phyloP scores from a whole-genome alignment of 2,113 vertebrate species.

The Pangasianodon gigas region DNA sequence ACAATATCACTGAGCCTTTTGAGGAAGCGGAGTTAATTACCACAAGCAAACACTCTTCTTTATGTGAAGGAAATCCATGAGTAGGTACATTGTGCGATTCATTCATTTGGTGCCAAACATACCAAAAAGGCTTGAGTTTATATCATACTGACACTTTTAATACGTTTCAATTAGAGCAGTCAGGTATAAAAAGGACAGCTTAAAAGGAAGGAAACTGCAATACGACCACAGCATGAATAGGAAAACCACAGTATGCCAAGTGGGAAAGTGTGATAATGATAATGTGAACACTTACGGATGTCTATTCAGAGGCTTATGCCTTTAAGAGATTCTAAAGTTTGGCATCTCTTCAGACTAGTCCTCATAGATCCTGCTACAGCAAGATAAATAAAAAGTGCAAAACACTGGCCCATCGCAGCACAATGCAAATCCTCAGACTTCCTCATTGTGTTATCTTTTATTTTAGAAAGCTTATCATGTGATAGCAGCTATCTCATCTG shows the following conservation, averaged over 20 bases:
- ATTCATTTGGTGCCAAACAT: slow-evolving; percentile 15
- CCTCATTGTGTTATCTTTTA: slow-evolving; percentile 33
- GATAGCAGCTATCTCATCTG: slow-evolving; percentile 15
- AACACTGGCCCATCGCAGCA: slow-evolving; percentile 57
- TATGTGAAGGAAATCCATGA: slow-evolving; percentile 30
- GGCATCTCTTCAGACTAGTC: slow-evolving; percentile 19
- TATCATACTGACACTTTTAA: slow-evolving; percentile 30
- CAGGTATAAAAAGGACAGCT: slow-evolving; percentile 10
- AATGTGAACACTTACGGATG: slow-evolving; percentile 68
- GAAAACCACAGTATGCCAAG: slow-evolving; percentile 61
- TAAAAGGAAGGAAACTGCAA: slow-evolving; percentile 30
- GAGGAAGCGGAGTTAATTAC: slow-evolving; percentile 1
- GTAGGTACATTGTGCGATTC: slow-evolving; percentile 5
- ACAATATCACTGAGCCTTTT: slow-evolving; percentile 42
- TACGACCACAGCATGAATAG: slow-evolving; percentile 60
- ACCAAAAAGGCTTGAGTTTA: neutral
- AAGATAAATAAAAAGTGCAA: slow-evolving; percentile 55
- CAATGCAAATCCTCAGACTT: slow-evolving; percentile 52
- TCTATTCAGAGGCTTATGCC: slow-evolving; percentile 59
- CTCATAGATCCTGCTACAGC: neutral
- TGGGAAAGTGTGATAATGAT: slow-evolving; percentile 65
- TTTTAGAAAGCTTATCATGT: neutral
- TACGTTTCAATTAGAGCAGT: slow-evolving; percentile 4
- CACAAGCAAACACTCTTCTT: slow-evolving; percentile 4
- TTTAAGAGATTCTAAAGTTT: slow-evolving; percentile 51